Evolutionary conservation across 2,113 vertebrate species (phyloP).

Genomic region (Athene cunicularia): DNA sequence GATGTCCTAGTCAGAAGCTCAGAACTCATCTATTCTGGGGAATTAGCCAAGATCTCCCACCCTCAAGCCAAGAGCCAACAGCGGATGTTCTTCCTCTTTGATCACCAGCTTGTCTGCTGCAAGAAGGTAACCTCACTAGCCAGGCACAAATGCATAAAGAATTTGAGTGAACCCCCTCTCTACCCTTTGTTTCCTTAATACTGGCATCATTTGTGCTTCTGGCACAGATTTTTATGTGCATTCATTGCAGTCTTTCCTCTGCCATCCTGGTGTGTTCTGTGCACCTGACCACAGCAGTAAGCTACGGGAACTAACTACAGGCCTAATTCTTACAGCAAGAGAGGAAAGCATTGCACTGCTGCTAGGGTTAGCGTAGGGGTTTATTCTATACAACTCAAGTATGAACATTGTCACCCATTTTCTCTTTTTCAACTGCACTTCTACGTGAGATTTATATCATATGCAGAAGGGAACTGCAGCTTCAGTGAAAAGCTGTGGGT

Average conservation of each 20-base stretch:
- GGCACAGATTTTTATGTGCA: not conserved
- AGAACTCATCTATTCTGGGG: constrained; percentile 93
- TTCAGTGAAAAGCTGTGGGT: not conserved
- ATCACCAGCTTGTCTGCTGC: constrained; percentile 95
- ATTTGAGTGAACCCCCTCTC: not conserved
- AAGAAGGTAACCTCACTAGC: constrained; percentile 85
- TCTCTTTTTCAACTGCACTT: not conserved
- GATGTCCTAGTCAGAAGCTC: constrained; percentile 92
- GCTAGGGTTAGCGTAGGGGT: not conserved
- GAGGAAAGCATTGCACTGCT: not conserved
- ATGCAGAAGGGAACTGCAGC: not conserved
- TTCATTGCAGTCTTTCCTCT: not conserved
- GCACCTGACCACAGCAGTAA: not conserved
- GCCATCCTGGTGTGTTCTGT: not conserved
- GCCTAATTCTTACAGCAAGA: not conserved
- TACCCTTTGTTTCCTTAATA: not conserved
- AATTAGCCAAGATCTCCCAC: constrained; percentile 89
- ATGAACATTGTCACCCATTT: not conserved
- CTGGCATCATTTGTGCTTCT: not conserved
- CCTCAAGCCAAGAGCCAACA: constrained; percentile 94
- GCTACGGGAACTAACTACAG: not conserved
- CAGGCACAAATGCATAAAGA: not conserved
- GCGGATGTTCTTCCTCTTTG: constrained; percentile 95
- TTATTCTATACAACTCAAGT: not conserved
- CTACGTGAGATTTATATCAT: not conserved